Percentiles rank a stretch among this genome's conserved stretches.
Conservation (phyloP, 2,888 invertebrate genomes). For the Campopleginae sp. region DNA sequence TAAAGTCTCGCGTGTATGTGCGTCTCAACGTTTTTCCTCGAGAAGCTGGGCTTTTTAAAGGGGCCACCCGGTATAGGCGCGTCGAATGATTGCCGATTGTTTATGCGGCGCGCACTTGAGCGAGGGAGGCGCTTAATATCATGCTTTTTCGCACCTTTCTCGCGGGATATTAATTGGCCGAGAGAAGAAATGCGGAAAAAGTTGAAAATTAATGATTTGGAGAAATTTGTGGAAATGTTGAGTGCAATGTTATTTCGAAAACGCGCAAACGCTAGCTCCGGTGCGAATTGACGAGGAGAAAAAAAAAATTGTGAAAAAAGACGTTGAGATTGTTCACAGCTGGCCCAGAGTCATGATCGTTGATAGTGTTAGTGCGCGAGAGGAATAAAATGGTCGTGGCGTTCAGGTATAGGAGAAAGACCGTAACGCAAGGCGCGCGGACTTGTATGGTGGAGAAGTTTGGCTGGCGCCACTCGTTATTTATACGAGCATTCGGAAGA, state of each 20-base stretch:
- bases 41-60: conserved; percentile 23
- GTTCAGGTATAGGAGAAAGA: conserved; percentile 64
- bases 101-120: conserved; percentile 28
- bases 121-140: conserved; percentile 55
- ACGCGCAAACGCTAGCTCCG: not conserved
- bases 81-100: conserved; percentile 58
- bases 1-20: not conserved
- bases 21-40: conserved; percentile 35
- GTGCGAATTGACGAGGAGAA: too few relatives aligned
- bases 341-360: conserved; percentile 24
- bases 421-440: conserved; percentile 76
- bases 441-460: conserved; percentile 74
- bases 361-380: conserved; percentile 4
- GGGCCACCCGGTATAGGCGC: conserved; percentile 57
- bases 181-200: not conserved
- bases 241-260: not conserved
- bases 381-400: conserved; percentile 45
- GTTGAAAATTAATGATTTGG: too few relatives aligned
- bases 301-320: not conserved
- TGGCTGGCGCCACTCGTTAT: conserved; percentile 84
- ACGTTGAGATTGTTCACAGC: conserved; percentile 28
- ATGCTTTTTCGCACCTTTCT: conserved; percentile 61
- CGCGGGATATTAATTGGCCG: conserved; percentile 12
- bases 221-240: not conserved
- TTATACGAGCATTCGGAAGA: conserved; percentile 76